Conservation (phyloP, 2,113 vertebrate genomes). For the Nannobrachium achirus region DNA sequence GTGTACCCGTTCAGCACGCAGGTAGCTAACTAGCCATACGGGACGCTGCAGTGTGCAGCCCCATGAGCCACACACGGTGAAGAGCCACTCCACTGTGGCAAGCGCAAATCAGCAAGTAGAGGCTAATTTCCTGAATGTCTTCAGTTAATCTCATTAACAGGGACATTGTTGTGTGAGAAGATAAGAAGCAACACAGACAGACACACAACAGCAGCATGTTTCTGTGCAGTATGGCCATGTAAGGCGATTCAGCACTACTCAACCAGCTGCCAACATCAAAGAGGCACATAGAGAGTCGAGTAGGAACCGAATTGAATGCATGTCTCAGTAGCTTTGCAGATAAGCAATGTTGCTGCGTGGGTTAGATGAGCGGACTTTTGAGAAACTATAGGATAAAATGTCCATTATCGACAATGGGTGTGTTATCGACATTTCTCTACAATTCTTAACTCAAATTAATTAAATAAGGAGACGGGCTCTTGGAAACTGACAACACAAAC, state of each 20-base stretch:
- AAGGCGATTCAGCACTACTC: conserved; percentile 54
- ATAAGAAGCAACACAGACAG: conserved; percentile 50
- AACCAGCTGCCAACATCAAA: conserved; percentile 58
- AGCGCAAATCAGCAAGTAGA: conserved; percentile 45
- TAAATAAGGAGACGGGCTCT: conserved; percentile 26
- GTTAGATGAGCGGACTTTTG: conserved; percentile 31
- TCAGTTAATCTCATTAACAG: conserved; percentile 64
- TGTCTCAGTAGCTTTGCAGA: conserved; percentile 61
- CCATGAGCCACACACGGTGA: conserved; percentile 24
- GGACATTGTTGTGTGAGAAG: conserved; percentile 55
- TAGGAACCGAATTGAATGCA: conserved; percentile 26
- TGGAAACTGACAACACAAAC: conserved; percentile 15
- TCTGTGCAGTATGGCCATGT: conserved; percentile 31
- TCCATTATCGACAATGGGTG: conserved; percentile 22
- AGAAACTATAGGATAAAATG: conserved; percentile 31
- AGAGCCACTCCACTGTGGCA: conserved; percentile 19
- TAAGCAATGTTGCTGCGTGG: conserved; percentile 36
- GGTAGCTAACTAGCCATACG: conserved; percentile 19
- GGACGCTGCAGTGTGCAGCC: conserved; percentile 46
- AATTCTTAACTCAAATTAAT: conserved; percentile 25
- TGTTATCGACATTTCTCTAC: conserved; percentile 18
- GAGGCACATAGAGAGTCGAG: conserved; percentile 3
- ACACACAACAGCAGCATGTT: conserved; percentile 40
- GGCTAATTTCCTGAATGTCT: conserved; percentile 58
- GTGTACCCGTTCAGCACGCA: no score